Evolutionary conservation across 2,888 invertebrate species (phyloP).

Genomic region (Tiphia femorata): DNA sequence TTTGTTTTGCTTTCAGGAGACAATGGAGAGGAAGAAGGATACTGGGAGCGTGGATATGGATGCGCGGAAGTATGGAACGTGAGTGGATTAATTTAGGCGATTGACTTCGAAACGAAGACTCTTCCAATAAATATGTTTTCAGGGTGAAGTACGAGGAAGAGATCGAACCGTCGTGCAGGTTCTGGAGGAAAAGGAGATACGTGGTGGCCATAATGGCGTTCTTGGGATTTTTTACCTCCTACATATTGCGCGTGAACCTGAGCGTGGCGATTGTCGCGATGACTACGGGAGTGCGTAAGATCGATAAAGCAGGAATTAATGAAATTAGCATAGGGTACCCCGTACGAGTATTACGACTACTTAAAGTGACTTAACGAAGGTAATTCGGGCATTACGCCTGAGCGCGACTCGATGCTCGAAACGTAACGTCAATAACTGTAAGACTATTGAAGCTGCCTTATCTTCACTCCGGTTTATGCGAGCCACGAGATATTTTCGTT

Average conservation of each 20-base stretch:
- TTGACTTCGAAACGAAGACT: background rate
- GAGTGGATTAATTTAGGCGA: constrained; percentile 12
- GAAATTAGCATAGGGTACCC: no score
- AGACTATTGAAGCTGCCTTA: no score
- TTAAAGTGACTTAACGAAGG: no score
- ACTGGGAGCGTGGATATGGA: constrained; percentile 31
- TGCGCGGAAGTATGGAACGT: constrained; percentile 44
- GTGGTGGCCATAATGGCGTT: constrained; percentile 84
- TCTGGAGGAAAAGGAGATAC: constrained; percentile 82
- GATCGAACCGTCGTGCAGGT: constrained; percentile 73
- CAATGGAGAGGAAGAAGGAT: constrained; percentile 45
- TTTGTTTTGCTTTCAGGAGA: constrained; percentile 26
- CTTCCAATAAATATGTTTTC: no score
- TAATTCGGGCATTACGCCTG: no score
- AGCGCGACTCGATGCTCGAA: no score
- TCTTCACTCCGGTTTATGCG: no score
- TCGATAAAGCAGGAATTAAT: no score
- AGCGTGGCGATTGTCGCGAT: constrained; percentile 95
- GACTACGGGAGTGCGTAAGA: constrained; percentile 79
- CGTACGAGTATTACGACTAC: no score
- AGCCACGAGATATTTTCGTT: no score
- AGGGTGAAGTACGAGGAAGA: constrained; percentile 49
- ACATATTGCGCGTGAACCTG: constrained; percentile 87
- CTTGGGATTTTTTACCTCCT: constrained; percentile 88
- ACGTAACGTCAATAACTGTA: no score